Base-by-base conservation (phyloP, 2,113 vertebrate species). In the Pelecanoides urinatrix region DNA sequence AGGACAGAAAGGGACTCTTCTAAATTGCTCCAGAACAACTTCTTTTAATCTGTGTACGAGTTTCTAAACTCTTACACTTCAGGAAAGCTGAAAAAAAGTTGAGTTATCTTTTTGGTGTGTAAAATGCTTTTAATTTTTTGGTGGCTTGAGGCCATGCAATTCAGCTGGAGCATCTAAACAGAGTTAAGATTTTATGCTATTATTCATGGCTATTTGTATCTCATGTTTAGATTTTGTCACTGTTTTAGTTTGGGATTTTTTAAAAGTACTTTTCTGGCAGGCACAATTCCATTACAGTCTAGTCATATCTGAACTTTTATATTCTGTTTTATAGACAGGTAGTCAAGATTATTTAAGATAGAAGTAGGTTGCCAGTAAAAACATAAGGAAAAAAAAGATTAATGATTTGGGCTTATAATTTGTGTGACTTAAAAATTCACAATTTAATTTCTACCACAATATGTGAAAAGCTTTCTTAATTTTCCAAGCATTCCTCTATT, bases 381-480 rank as follows among this genome's bases (percentile, higher is more conserved):
- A 44, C 1, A 0, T 56, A 49, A 61, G 6, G 7, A 5, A 18
- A 18, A 38, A 30, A 23, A 20, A 5, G 8, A 38, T 6, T 12
- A 65, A 73, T 53, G 8, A 77, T 47, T 59, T 2, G 3, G 1
- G 4, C 3, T 68, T 10, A 55, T 73, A 1, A 49, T 52, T 52
- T 71, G 0, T 55, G n/a, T 49, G 42, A 17, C 9, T 67, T 81
- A 56, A 45, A 81, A 86, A 23, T 29, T 68, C 15, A 49, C 8
- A 53, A 8, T 66, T 74, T 45, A 45, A 50, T 1, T 71, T 71
- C 18, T 81, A 40, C 29, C 34, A 50, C 3, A 34, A 47, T 68
- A 56, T 32, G 2, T 75, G 32, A 75, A 67, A 65, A 83, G 3
- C 3, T 79, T 72, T 59, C 25, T 56, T 62, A 59, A 42, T 42